Conservation (phyloP, 2,113 vertebrate species). For the Callaeas wilsoni region DNA sequence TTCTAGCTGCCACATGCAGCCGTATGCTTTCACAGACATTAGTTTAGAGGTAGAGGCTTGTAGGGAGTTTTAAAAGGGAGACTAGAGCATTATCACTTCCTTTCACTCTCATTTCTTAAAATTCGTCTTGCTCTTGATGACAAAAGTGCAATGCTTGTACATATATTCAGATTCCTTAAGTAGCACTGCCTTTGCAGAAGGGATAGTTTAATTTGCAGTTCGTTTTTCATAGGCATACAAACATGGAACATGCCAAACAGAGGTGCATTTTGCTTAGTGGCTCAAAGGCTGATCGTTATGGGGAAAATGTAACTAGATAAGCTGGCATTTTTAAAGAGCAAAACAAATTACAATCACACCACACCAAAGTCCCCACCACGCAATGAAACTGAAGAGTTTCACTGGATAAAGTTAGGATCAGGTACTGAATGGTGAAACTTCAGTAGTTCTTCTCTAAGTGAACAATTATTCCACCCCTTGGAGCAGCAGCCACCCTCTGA, state of each 20-base stretch:
- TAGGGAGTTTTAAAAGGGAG: neutral
- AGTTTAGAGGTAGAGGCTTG: neutral
- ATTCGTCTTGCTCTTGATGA: neutral
- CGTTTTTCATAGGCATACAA: neutral
- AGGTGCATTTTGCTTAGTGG: neutral
- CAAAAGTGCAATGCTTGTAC: neutral
- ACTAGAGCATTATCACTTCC: neutral
- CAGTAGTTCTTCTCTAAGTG: neutral
- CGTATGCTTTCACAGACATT: neutral
- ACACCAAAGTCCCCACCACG: fast-evolving
- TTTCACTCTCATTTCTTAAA: neutral
- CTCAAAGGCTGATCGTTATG: neutral
- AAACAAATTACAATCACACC: neutral
- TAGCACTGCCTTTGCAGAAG: neutral
- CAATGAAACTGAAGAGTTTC: neutral
- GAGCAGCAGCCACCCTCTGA: neutral
- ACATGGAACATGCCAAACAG: neutral
- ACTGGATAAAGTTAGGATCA: neutral
- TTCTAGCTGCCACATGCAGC: neutral
- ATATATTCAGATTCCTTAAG: neutral
- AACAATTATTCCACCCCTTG: neutral
- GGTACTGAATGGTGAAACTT: neutral
- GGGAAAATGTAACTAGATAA: neutral
- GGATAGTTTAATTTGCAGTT: neutral
- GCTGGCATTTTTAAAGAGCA: neutral